These are phyloP conservation scores for Acropora tenuis DNA, from an alignment of 64 coral and sea anemone genomes.

Conservation along the genomic window DNA sequence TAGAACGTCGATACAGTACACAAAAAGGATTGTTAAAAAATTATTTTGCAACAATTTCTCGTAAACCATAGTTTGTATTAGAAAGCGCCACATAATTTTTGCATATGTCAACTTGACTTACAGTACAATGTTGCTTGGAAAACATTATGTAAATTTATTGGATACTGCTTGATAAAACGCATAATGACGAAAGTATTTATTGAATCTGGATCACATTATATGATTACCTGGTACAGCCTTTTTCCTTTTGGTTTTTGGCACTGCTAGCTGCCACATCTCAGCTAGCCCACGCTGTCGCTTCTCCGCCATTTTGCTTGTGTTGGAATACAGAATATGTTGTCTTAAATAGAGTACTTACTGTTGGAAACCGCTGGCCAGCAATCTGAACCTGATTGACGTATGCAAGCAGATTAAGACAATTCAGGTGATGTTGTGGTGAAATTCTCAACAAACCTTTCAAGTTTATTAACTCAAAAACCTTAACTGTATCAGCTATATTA, in stretches of 20 bases:
- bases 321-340: no score
- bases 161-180: constrained; percentile 38
- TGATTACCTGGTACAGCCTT: constrained; percentile 42
- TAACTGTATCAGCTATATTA: constrained; percentile 21
- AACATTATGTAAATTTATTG: constrained; percentile 49
- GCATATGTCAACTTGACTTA: constrained; percentile 4
- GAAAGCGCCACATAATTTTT: constrained; percentile 11
- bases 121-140: constrained; percentile 26
- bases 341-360: no score
- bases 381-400: no score
- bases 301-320: no score
- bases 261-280: background rate
- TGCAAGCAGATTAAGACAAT: no score
- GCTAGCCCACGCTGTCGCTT: no score
- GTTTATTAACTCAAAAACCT: no score
- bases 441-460: no score
- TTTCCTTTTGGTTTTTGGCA: constrained; percentile 39
- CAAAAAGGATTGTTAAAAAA: background rate
- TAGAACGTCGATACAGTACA: background rate
- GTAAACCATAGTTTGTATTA: constrained; percentile 12
- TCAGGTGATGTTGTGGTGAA: no score
- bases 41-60: constrained; percentile 32
- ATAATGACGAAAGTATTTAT: constrained; percentile 31
- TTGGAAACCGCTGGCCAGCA: no score
- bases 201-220: constrained; percentile 18